Percentiles rank a stretch among this genome's conserved stretches.
These are phyloP conservation scores for Dynastes hyllus DNA, from an alignment of 2,888 invertebrate species.

Conservation along the genomic window DNA sequence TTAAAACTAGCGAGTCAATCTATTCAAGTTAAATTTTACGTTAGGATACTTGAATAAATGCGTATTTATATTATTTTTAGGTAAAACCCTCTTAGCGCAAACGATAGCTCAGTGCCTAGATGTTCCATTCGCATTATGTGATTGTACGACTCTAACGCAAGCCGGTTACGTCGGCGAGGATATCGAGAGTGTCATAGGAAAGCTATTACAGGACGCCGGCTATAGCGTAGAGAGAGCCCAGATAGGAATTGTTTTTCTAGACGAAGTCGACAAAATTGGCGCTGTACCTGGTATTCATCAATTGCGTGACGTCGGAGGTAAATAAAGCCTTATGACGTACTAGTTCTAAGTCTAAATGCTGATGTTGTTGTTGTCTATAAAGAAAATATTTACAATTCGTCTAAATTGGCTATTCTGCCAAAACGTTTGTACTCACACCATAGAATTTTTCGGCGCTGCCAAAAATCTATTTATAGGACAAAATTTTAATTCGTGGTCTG, in stretches of 20 bases:
- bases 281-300: constrained; percentile 96
- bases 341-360: background rate
- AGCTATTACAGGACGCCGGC: constrained; percentile 96
- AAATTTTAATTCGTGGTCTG: background rate
- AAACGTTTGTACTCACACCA: background rate
- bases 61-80: constrained; percentile 69
- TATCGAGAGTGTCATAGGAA: constrained; percentile 98
- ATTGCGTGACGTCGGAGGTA: constrained; percentile 94
- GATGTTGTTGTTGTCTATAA: background rate
- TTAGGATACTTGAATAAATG: background rate
- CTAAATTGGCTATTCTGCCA: constrained; percentile 21
- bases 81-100: constrained; percentile 97
- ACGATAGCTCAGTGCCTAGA: constrained; percentile 98
- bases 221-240: constrained; percentile 98
- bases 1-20: background rate
- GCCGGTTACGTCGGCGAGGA: constrained; percentile 99
- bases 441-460: constrained; percentile 13
- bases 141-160: constrained; percentile 96
- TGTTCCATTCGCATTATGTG: constrained; percentile 99
- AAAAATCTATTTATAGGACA: constrained; percentile 35
- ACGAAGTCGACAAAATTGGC: constrained; percentile 99
- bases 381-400: constrained; percentile 18
- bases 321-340: constrained; percentile 49
- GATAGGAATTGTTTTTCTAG: constrained; percentile 98
- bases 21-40: too few species aligned